Base-by-base conservation (phyloP, 1,140 invertebrate genomes). In the Drosophila chauvacae region DNA sequence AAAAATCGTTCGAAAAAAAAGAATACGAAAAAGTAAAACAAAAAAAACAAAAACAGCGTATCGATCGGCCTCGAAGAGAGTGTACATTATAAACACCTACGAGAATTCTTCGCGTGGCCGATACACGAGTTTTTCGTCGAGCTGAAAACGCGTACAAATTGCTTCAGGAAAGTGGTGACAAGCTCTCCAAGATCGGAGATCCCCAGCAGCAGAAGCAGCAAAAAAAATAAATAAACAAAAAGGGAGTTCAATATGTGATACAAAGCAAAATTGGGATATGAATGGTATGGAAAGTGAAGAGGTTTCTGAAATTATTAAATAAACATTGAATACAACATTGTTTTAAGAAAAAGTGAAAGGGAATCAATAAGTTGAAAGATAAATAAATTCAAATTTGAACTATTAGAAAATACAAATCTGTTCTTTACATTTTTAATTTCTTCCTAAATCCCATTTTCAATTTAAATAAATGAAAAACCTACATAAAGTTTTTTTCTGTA, bases 41-140 rank as follows among this genome's bases (percentile, higher is more conserved):
- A 81, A 77, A 73, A 74, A 58, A 23, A 23, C 1, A 23, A 23
- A 23, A 50, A 35, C 64, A 63, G 70, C 70, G 72, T 80, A 73
- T 73, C 70, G 70, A 73, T 72, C 68, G 69, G 14, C 28, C 37
- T 23, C 37, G 14, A 51, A 60, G 77, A 80, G 82, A 84, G 85
- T 88, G 84, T 84, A 88, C 83, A 83, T 88, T 87, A 88, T 87
- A 88, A 87, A 88, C 84, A 88, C 84, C 84, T 88, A 88, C 84
- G 84, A 88, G 83, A 80, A 84, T 80, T 74, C 76, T 64, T 57
- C 57, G 64, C 58, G 35, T 73, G 70, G 59, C 37, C 42, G 75
- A 77, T 68, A 73, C 73, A 69, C 81, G 77, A 86, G 78, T 86
- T 64, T 59, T 61, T 61, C 59, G 58, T 60, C 48, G 51, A 66